These are phyloP conservation scores for Linurgus olivaceus DNA, from an alignment of 2,797 vertebrate genomes.

Conservation along the genomic window DNA sequence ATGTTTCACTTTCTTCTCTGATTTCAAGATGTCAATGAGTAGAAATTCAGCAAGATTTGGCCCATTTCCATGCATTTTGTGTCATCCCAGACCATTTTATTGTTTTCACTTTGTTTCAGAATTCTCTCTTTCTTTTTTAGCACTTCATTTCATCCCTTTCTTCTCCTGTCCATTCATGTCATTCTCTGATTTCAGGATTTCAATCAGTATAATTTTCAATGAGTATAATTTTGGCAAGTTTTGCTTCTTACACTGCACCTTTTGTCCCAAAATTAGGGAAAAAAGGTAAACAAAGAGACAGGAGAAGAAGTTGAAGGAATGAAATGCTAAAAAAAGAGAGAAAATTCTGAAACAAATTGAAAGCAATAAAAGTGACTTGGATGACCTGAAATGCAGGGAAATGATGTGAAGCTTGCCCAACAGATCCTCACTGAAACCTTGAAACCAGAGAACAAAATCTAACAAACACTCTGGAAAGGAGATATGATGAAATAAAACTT, in stretches of 20 bases:
- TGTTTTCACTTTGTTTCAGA: not conserved
- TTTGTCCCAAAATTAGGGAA: not conserved
- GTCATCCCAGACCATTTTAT: not conserved
- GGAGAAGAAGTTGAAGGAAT: not conserved
- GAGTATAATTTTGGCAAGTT: not conserved
- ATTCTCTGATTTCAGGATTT: not conserved
- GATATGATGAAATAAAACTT: not conserved
- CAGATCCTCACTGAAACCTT: not conserved
- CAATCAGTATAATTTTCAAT: not conserved
- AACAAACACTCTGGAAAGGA: not conserved
- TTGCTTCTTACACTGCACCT: not conserved
- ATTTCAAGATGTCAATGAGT: not conserved
- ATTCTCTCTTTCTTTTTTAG: not conserved
- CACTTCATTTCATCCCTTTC: not conserved
- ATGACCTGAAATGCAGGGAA: not conserved
- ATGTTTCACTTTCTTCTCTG: not conserved
- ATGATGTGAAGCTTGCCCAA: not conserved
- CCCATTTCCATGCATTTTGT: accelerated
- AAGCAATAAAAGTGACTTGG: not conserved
- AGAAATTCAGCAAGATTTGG: not conserved
- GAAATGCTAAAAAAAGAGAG: not conserved
- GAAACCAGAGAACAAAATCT: not conserved
- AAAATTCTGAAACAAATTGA: not conserved
- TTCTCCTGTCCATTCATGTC: not conserved
- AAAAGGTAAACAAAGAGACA: not conserved